phyloP scores from a whole-genome alignment of 2,888 invertebrate genomes.

The Chymomyza amoena region DNA sequence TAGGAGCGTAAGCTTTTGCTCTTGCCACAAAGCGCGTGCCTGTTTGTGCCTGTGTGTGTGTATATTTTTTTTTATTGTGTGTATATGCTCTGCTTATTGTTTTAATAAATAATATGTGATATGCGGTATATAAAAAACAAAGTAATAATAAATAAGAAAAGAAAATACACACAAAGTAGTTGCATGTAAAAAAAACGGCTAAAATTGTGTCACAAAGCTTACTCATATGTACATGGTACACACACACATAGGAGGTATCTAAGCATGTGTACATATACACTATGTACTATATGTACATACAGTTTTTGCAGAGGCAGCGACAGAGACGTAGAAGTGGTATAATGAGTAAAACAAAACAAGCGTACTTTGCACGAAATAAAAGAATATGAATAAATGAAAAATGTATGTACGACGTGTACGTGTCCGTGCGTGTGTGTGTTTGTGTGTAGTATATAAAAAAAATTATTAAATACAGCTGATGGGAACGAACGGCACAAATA shows the following conservation, averaged over 20 bases:
- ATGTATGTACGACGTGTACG: background rate
- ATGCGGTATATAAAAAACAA: background rate
- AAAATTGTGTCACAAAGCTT: background rate
- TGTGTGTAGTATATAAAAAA: background rate
- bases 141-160: background rate
- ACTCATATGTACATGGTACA: background rate
- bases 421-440: slow-evolving; percentile 20
- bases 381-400: slow-evolving; percentile 11
- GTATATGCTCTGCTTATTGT: background rate
- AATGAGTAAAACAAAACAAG: too few species aligned
- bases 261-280: too few species aligned
- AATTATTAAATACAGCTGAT: background rate
- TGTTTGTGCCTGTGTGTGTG: background rate
- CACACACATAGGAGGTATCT: too few species aligned
- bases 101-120: background rate
- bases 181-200: background rate
- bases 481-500: slow-evolving; percentile 24
- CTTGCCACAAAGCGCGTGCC: slow-evolving; percentile 48
- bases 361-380: too few species aligned
- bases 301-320: too few species aligned
- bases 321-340: too few species aligned
- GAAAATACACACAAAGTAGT: background rate
- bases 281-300: too few species aligned
- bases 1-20: background rate
- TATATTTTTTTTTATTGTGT: background rate